phyloP scores from a whole-genome alignment of 2,113 vertebrate species.

The Leucopsar rothschildi region DNA sequence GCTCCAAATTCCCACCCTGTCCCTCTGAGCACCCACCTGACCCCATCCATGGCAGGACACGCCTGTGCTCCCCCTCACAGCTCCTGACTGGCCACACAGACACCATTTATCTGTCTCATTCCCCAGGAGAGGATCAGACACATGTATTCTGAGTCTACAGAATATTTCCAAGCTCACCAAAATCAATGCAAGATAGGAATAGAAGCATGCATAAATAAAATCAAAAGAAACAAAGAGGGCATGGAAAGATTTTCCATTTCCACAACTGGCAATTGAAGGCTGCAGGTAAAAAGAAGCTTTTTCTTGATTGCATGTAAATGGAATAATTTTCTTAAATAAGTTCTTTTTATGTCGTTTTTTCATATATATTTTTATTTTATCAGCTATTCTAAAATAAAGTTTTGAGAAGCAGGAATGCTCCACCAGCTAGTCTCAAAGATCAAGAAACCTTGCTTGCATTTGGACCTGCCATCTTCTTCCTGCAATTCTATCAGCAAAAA shows the following conservation, averaged over 20 bases:
- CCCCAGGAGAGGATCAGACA: background rate
- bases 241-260: background rate
- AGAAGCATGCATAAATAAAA: background rate
- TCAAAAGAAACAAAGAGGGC: background rate
- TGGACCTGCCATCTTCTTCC: background rate
- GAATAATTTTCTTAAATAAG: background rate
- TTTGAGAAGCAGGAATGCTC: background rate
- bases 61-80: accelerated
- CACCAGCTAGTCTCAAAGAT: background rate
- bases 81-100: background rate
- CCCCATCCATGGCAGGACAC: background rate
- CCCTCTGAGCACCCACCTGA: background rate
- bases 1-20: accelerated
- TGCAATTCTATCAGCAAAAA: background rate
- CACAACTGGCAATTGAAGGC: background rate
- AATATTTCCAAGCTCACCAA: background rate
- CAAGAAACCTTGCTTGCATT: background rate
- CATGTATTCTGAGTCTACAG: background rate
- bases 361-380: background rate
- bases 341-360: background rate
- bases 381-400: background rate
- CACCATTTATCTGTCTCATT: background rate
- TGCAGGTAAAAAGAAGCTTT: background rate
- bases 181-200: background rate
- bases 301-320: background rate